phyloP scores from a whole-genome alignment of 2,888 invertebrate species.

The Holacanthella duospinosa region DNA sequence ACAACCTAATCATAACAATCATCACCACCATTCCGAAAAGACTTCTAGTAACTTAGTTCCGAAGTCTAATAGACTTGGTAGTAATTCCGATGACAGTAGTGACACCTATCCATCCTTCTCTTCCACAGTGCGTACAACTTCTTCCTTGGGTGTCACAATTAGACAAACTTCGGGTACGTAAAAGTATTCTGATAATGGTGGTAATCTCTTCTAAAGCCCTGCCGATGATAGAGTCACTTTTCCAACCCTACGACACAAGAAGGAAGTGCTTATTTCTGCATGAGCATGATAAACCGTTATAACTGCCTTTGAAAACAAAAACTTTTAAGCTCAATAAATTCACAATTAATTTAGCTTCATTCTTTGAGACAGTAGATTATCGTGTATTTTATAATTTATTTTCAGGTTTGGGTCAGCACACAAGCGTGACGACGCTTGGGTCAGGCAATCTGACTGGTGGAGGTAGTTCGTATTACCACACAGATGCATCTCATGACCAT shows the following conservation, averaged over 20 bases:
- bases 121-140: constrained; percentile 15
- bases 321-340: too few species aligned
- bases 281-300: too few species aligned
- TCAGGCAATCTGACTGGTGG: constrained; percentile 45
- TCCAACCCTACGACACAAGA: too few species aligned
- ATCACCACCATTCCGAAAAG: constrained; percentile 15
- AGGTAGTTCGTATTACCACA: constrained; percentile 43
- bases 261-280: too few species aligned
- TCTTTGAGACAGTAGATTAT: too few species aligned
- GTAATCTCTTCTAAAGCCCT: background rate
- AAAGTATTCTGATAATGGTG: background rate
- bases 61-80: constrained; percentile 31
- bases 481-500: constrained; percentile 47
- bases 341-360: too few species aligned
- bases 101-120: constrained; percentile 23
- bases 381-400: background rate
- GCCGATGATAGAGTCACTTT: too few species aligned
- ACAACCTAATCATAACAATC: too few species aligned
- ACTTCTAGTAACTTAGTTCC: constrained; percentile 22
- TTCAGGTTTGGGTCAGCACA: constrained; percentile 43
- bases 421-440: constrained; percentile 46
- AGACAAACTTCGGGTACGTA: constrained; percentile 29
- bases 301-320: too few species aligned
- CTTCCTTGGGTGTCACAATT: constrained; percentile 32
- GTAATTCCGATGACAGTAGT: constrained; percentile 30